Evolutionary conservation across 2,797 vertebrate species (phyloP), one percentile per base, ranked within the genome.

Genomic region (Chelmon rostratus): DNA sequence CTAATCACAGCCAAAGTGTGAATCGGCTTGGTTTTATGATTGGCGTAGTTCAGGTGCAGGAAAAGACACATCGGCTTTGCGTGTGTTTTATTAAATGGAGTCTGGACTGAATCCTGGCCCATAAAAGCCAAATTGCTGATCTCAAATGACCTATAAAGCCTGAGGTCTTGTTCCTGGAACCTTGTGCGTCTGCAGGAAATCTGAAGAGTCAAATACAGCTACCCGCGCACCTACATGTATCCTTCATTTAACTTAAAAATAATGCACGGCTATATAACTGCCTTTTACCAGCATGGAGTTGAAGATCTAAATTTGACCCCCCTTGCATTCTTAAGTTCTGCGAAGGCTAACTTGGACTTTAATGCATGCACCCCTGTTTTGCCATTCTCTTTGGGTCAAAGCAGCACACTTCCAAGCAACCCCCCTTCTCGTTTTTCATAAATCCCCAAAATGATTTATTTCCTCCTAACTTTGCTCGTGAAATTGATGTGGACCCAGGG

Each of bases 401-500:
- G 57, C 72, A 81, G 68, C 81, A 18, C 59, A 58, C 38, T 63
- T 66, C 56, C 58, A 57, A 33, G 7, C 53, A 40, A 7, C 56
- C 65, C 75, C 68, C 31, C 59, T 33, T 80, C 54, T 58, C 66
- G 52, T n/a, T 74, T 86, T 87, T 88, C 78, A 91, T 86, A 79
- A 88, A 88, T 93, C 79, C 86, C 88, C 74, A 52, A 91, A 91
- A 89, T 95, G 93, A 95, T 95, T 96, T 94, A 95, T 95, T 94
- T 87, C 83, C 88, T 77, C 82, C 87, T 88, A 93, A 94, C 83
- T 91, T 79, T 87, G 86, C 92, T 93, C 67, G 68, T 94, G 89
- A 95, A 95, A 94, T 82, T 90, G 89, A 94, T 92, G 94, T 93
- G 89, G 88, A 86, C 88, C 81, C 53, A 28, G 87, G 87, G 84